Conservation (phyloP, 1,140 invertebrate species). For the Ostrea denselamellosa region DNA sequence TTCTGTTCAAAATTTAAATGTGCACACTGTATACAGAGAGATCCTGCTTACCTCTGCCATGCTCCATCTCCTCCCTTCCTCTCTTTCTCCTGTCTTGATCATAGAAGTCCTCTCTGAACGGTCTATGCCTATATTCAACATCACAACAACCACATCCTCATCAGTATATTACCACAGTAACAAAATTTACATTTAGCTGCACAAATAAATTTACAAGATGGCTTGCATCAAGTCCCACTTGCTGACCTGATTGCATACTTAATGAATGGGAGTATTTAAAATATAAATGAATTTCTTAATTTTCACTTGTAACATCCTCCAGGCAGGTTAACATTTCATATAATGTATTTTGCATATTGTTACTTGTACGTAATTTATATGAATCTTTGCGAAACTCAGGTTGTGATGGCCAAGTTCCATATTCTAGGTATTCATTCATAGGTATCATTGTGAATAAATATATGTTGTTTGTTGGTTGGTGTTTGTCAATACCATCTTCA, state of each 20-base stretch:
- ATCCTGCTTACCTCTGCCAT: conserved; percentile 34
- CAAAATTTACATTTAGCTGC: neutral
- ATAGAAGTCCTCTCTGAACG: conserved; percentile 48
- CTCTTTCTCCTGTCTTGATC: conserved; percentile 49
- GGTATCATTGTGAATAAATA: neutral
- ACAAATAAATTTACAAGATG: neutral
- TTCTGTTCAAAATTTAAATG: too few species aligned
- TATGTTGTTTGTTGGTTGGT: too few species aligned
- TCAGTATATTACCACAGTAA: neutral
- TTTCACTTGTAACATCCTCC: too few species aligned
- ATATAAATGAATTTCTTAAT: too few species aligned
- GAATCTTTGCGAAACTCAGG: neutral
- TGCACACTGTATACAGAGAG: neutral
- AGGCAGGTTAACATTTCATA: too few species aligned
- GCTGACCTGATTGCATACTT: too few species aligned
- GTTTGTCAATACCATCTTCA: too few species aligned
- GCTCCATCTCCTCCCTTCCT: conserved; percentile 51
- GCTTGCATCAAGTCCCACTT: conserved; percentile 14
- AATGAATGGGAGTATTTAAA: too few species aligned
- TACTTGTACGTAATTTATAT: neutral
- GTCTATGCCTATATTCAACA: conserved; percentile 36
- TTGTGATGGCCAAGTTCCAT: neutral
- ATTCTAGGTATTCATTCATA: too few species aligned
- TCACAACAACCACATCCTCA: conserved; percentile 26
- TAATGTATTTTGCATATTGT: neutral